These are phyloP conservation scores for Catajapyx aquilonaris DNA, from an alignment of 1,140 invertebrate species.

Conservation along the genomic window DNA sequence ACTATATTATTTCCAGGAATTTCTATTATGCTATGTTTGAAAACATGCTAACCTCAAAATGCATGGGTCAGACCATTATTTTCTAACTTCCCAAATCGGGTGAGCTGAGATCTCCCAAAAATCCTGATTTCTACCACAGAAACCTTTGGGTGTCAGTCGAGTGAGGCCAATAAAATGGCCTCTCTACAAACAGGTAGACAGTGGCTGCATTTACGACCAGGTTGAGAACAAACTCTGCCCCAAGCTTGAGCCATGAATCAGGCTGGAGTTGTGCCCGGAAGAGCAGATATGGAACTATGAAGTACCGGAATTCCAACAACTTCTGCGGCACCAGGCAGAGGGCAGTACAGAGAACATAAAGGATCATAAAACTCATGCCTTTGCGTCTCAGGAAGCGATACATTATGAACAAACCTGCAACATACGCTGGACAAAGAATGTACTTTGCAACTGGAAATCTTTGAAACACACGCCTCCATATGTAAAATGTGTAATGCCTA, in stretches of 20 bases:
- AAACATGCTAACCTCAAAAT: too few relatives aligned
- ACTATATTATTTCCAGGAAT: too few relatives aligned
- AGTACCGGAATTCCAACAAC: conserved; percentile 83
- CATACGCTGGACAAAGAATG: conserved; percentile 54
- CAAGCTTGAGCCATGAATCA: conserved; percentile 27
- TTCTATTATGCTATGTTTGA: too few relatives aligned
- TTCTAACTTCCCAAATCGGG: too few relatives aligned
- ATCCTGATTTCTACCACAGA: conserved; percentile 53
- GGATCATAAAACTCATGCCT: conserved; percentile 36
- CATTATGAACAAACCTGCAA: conserved; percentile 40
- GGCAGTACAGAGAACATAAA: conserved; percentile 36
- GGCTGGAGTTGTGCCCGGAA: conserved; percentile 45
- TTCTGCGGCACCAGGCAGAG: conserved; percentile 54
- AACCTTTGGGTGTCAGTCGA: conserved; percentile 58
- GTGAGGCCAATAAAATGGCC: conserved; percentile 64
- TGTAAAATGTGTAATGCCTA: conserved; percentile 87
- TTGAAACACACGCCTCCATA: conserved; percentile 72
- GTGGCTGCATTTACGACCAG: conserved; percentile 47
- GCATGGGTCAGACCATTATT: too few relatives aligned
- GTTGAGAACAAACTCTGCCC: conserved; percentile 46
- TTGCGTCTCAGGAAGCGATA: conserved; percentile 30
- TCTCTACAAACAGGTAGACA: conserved; percentile 63
- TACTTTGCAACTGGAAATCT: conserved; percentile 42
- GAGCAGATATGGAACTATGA: conserved; percentile 76
- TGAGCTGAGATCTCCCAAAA: too few relatives aligned